Evolutionary conservation across 2,888 invertebrate species (phyloP).

Genomic region (Fabriciana adippe): DNA sequence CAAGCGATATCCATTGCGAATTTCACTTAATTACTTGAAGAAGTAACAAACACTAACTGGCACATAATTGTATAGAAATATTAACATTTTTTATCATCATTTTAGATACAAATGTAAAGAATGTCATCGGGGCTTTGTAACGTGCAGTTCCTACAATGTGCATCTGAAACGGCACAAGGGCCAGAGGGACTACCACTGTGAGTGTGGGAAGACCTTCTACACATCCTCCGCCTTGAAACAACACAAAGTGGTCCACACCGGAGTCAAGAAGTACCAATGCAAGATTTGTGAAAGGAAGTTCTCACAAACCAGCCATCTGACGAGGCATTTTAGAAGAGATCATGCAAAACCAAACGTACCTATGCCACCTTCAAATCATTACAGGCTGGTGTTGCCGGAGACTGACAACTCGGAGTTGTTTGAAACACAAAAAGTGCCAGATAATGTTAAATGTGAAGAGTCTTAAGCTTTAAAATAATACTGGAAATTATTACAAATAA

Average conservation of each 20-base stretch:
- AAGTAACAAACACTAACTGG: no score
- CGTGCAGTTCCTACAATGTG: conserved; percentile 70
- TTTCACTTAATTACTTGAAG: no score
- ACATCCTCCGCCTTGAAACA: conserved; percentile 73
- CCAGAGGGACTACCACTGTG: conserved; percentile 71
- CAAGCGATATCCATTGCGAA: no score
- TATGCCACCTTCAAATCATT: conserved; percentile 61
- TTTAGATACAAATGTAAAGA: conserved; percentile 70
- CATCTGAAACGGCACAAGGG: conserved; percentile 74
- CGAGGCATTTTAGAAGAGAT: conserved; percentile 70
- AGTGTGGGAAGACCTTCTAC: conserved; percentile 76
- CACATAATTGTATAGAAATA: no score
- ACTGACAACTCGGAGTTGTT: not conserved
- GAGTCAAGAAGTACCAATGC: conserved; percentile 74
- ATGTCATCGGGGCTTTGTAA: conserved; percentile 71
- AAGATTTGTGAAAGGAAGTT: conserved; percentile 73
- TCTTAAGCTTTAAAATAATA: no score
- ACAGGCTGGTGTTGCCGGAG: conserved; percentile 53
- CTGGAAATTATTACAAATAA: no score
- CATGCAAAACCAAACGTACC: conserved; percentile 67
- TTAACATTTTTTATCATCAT: not conserved
- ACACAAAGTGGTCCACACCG: conserved; percentile 72
- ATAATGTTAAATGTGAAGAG: conserved; percentile 10
- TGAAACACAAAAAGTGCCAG: not conserved
- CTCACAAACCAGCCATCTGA: conserved; percentile 71